Evolutionary conservation across 64 coral and sea anemone species (phyloP).

Genomic region (Montipora foliosa): DNA sequence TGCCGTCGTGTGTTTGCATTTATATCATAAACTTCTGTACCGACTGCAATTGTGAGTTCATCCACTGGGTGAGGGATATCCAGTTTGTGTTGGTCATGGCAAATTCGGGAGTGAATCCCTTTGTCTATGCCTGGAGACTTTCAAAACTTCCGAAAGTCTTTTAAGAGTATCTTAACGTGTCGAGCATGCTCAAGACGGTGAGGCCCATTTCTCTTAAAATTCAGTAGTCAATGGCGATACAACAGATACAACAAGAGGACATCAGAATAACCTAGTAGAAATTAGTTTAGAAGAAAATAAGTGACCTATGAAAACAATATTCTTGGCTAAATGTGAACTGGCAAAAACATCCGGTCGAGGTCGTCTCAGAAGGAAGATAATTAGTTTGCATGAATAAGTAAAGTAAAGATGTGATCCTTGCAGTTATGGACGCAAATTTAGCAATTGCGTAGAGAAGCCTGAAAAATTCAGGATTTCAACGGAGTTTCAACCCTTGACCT

Average conservation of each 20-base stretch:
- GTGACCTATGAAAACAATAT: neutral
- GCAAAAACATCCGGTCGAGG: too few species aligned
- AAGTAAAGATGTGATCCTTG: too few species aligned
- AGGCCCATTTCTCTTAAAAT: conserved; percentile 28
- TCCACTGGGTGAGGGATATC: conserved; percentile 80
- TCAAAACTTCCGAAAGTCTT: conserved; percentile 29
- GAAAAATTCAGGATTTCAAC: too few species aligned
- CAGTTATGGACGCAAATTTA: too few species aligned
- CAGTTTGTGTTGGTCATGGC: conserved; percentile 17
- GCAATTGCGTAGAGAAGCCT: too few species aligned
- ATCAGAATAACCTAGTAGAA: neutral
- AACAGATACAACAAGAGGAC: neutral
- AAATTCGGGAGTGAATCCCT: conserved; percentile 50
- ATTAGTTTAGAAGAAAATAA: neutral
- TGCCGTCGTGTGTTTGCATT: conserved; percentile 73
- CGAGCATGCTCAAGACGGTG: conserved; percentile 6
- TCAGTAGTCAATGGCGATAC: neutral
- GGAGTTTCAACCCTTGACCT: too few species aligned
- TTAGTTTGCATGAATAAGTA: too few species aligned
- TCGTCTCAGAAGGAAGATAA: too few species aligned
- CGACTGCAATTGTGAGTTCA: conserved; percentile 60
- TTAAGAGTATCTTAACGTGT: conserved; percentile 46
- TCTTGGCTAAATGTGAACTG: too few species aligned
- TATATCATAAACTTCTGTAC: conserved; percentile 86
- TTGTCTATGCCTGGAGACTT: too few species aligned